Conservation (phyloP, 2,113 vertebrate species). For the Urocitellus parryii region DNA sequence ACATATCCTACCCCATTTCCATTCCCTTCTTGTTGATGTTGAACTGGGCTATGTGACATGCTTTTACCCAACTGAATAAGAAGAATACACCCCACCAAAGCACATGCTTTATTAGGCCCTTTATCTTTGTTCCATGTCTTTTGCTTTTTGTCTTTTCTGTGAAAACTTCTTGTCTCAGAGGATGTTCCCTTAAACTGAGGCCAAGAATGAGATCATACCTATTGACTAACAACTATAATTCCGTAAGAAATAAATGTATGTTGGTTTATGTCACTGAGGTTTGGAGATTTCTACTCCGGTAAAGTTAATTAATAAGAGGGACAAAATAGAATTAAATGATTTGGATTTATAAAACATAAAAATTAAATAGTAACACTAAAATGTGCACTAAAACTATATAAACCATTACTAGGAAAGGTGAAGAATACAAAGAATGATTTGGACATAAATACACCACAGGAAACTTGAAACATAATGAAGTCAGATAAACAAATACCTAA, state of each 20-base stretch:
- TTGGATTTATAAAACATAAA: background rate
- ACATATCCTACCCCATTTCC: rapidly evolving
- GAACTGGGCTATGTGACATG: background rate
- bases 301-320: background rate
- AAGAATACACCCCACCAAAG: background rate
- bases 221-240: background rate
- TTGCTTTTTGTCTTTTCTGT: background rate
- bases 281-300: background rate
- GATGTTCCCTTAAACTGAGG: background rate
- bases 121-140: background rate
- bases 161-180: background rate
- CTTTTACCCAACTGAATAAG: background rate
- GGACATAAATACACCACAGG: background rate
- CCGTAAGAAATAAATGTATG: background rate
- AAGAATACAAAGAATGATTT: background rate
- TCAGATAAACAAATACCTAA: background rate
- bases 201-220: background rate
- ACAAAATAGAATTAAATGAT: background rate
- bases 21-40: background rate
- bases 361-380: background rate
- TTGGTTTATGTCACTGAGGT: background rate
- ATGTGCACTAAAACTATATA: background rate
- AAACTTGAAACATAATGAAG: background rate
- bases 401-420: background rate
- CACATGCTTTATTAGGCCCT: background rate